Base-by-base conservation (phyloP, 2,797 vertebrate species). In the Periparus ater region DNA sequence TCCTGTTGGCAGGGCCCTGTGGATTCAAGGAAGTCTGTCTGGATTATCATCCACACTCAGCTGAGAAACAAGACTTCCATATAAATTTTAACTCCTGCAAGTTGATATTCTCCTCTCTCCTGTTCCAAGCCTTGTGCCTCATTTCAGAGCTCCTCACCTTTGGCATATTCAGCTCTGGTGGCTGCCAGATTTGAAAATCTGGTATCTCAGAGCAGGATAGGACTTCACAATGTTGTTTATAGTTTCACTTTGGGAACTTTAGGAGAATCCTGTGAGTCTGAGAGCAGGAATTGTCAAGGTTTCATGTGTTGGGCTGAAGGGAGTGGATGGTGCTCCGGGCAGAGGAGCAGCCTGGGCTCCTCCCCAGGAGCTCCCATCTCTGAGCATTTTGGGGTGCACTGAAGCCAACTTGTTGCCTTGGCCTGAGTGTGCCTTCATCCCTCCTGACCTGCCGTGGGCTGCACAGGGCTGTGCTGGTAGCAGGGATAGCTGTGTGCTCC, bases 381-480 rank as follows among this genome's bases (percentile, higher is more conserved):
- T 40, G 50, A 38, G 34, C 7, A 10, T 50, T 70, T 22, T 30
- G 79, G 47, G 34, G 13, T 45, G 76, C 54, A 3, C 76, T 11
- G 54, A 18, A 34, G 48, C 42, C 57, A 34, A 0, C 18, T 13
- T 20, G 13, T 53, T 55, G 38, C 3, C 51, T 13, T 10, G 57
- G 23, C 22, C 57, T 40, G 48, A 7, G 2, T 1, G 13, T 10
- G 1, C 15, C 13, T 76, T 17, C 47, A 15, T 25, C 48, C 36
- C 40, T 34, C 10, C 17, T 17, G 76, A 1, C 6, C 29, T 42
- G 32, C 45, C 1, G 0, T 17, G 73, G 11, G 76, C 1, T 13
- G 30, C 51, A 8, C 38, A 5, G 40, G 40, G 65, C 9, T 1
- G 0, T 19, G 36, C 15, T 17, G 54, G 0, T 34, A 1, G 0